Base-by-base conservation (phyloP, 1,140 invertebrate genomes). In the Portunus trituberculatus region DNA sequence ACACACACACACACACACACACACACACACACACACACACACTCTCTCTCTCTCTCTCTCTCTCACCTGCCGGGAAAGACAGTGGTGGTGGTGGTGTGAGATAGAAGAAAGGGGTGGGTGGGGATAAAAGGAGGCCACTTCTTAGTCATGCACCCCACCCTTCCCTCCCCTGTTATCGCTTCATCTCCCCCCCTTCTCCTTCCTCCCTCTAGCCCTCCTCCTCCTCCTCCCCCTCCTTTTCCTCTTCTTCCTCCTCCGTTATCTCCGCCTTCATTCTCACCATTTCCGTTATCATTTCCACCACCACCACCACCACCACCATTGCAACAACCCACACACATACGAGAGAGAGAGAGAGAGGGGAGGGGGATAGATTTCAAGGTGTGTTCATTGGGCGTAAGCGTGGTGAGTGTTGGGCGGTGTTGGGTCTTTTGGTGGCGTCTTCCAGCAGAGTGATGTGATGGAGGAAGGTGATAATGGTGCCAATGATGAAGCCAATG, bases 211-310 rank as follows among this genome's bases (percentile, higher is more conserved):
- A n/a, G n/a, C n/a, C 52, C 52, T 59, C 52, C 67, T 76, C 67
- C 20, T n/a, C 67, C n/a, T n/a, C 67, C 20, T 76, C 67, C 67
- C n/a, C 67, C 67, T 76, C 67, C 67, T 76, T 25, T 25, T 76
- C 67, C 67, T 76, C 67, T 8, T 76, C 67, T 25, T 76, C 67
- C 67, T 76, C 52, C 67, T n/a, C 25, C 67, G 67, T 76, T 76
- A 76, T 76, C 67, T 76, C 67, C 67, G n/a, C 67, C 67, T 16
- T 76, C 67, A 76, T 76, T 76, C 67, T 76, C 67, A n/a, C 67
- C 67, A 76, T 76, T 76, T 76, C n/a, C 67, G 20, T 76, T 76
- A 76, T 76, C 67, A 76, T 76, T 76, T 76, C 67, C 67, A 76
- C 52, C 52, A 59, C 52, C 52, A 59, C 52, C 52, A 59, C 52